Evolutionary conservation across 2,888 invertebrate species (phyloP), one percentile per base, ranked within the genome.

Genomic region (Heliconius hortense): DNA sequence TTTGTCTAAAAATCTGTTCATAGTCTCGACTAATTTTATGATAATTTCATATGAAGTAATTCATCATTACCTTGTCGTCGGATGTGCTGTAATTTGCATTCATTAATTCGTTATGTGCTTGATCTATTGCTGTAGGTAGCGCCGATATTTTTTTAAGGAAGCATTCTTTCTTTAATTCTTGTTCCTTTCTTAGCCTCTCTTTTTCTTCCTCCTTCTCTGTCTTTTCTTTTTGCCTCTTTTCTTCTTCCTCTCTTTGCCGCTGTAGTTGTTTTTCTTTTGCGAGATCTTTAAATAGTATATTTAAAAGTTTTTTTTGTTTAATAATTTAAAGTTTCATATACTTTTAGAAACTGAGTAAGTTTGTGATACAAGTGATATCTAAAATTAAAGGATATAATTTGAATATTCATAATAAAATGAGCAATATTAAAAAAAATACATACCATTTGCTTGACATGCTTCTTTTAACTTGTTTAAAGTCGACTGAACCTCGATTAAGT

Each of bases 81-180:
- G 73, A 43, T 26, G 62, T 69, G 35, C 48, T 39, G 7, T 39
- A 15, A 15, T 59, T 67, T 11, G 74, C 73, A 31, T 82, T 78
- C 43, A 71, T 59, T n/a, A 88, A 75, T n/a, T 82, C 79, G 4
- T 82, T 80, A 31, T 83, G 81, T 4, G 82, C 82, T 0, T 79
- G 79, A 8, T 79, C 77, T 48, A 87, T 72, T 2, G 82, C 78
- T 0, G 73, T 78, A 2, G 84, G 72, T 4, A 83, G 72, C 7
- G 80, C 81, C 26, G 79, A 81, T 4, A 82, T 62, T 73, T 87
- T 85, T 28, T 84, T 26, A 26, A 26, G 60, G 79, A 4, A 83
- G 66, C 4, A 83, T 24, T 81, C 81, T 66, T 66, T 59, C 28
- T 60, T 39, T 24, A 35, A 15, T 59, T 59, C n/a, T 39, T 71